Evolutionary conservation across 2,888 invertebrate genomes (phyloP).

Genomic region (Netelia melanura): DNA sequence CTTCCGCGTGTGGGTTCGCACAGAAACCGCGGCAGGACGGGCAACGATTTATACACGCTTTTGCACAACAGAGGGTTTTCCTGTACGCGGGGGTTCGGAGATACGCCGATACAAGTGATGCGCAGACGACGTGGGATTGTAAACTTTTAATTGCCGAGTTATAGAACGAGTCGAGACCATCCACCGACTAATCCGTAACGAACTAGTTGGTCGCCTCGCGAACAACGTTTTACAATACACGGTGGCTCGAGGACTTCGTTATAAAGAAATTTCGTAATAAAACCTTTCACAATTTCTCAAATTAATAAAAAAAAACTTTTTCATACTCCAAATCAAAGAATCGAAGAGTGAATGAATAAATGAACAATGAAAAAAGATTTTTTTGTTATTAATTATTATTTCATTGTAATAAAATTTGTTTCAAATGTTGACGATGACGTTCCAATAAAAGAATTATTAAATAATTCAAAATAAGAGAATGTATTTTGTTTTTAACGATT

Average conservation of each 20-base stretch:
- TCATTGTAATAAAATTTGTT: too few relatives aligned
- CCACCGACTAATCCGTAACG: conserved; percentile 18
- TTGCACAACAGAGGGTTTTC: not conserved
- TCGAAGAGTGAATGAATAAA: too few relatives aligned
- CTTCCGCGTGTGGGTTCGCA: conserved; percentile 44
- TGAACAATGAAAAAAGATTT: too few relatives aligned
- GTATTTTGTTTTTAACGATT: too few relatives aligned
- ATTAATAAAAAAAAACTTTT: too few relatives aligned
- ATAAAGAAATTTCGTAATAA: too few relatives aligned
- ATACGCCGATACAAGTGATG: not conserved
- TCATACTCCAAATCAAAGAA: too few relatives aligned
- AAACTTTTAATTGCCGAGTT: conserved; percentile 75
- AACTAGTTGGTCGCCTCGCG: not conserved
- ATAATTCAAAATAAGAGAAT: too few relatives aligned
- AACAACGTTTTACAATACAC: not conserved
- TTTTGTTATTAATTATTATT: too few relatives aligned
- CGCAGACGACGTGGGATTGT: not conserved
- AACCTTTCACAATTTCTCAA: too few relatives aligned
- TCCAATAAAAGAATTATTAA: too few relatives aligned
- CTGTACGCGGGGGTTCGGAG: conserved; percentile 6
- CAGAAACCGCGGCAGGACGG: conserved; percentile 45
- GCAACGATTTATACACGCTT: conserved; percentile 3
- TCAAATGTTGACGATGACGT: too few relatives aligned
- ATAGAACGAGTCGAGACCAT: conserved; percentile 63
- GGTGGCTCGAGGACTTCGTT: not conserved